Evolutionary conservation across 2,797 vertebrate genomes (phyloP), one percentile per base, ranked within the genome.

Genomic region (Brachyalestes nurse): DNA sequence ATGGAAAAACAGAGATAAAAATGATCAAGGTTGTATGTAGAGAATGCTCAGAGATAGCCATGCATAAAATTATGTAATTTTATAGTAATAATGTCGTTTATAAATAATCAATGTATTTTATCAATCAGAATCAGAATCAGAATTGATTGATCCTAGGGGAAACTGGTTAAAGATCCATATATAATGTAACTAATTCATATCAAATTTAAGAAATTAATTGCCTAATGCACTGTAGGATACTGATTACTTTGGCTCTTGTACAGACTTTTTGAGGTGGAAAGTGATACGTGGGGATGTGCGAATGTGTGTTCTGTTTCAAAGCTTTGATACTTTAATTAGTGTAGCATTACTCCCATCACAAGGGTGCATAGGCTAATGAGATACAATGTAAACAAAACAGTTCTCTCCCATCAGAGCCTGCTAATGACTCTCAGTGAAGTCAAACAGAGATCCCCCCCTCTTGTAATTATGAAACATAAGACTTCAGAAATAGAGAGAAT

Each of bases 351-450:
- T 90, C 84, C 84, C 84, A 87, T 91, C 89, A 86, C 85, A 78
- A 80, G 67, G 87, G 82, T 84, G 84, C 74, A 83, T 73, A 71
- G 74, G 60, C 75, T 90, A 90, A 90, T 90, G 90, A 57, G 58
- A 77, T 7, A 6, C 82, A 75, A 76, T 84, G 60, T 79, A 88
- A 90, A 88, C 87, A 93, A 91, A 91, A 89, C 90, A 88, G 87
- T 83, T 82, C 89, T 89, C 71, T 82, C 84, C 83, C 74, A 86
- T 89, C 66, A 83, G 53, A 65, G 60, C 79, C 85, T 85, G 87
- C 87, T 91, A 90, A 90, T 90, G 91, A 88, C 91, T 91, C 90
- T 91, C 82, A 85, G 89, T 77, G 14, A 14, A 16, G 61, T 34
- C 61, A 61, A 61, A 61, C 12, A 6, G 61, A 17, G 25, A 77